A percentile compares a stretch with the other conserved stretches of the same genome.
Conservation (phyloP, 2,888 invertebrate species). For the Tachina grossa region DNA sequence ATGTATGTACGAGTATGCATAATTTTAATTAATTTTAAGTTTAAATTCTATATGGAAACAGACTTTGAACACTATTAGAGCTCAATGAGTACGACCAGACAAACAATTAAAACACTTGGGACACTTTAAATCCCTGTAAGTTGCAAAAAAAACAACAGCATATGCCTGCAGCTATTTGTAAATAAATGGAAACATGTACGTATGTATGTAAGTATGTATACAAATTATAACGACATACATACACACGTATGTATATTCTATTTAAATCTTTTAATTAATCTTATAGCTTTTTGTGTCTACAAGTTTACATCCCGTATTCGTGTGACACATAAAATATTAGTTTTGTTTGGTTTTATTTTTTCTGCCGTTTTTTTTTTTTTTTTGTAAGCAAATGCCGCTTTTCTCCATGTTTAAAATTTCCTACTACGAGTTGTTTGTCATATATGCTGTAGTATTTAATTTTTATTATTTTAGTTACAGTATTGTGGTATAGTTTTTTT, state of each 20-base stretch:
- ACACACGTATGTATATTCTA: background rate
- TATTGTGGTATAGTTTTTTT: constrained; percentile 37
- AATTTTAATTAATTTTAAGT: constrained; percentile 33
- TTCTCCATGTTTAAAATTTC: constrained; percentile 36
- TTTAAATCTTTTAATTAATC: constrained; percentile 52
- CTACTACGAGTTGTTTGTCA: constrained; percentile 36
- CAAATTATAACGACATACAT: no score
- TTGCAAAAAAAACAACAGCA: background rate
- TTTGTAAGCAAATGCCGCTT: constrained; percentile 40
- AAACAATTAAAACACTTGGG: constrained; percentile 42
- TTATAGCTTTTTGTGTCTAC: constrained; percentile 34
- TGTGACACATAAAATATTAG: constrained; percentile 43
- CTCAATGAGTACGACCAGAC: background rate
- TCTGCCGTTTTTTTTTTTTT: background rate
- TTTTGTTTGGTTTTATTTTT: background rate
- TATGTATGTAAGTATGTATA: background rate
- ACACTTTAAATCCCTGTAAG: constrained; percentile 17
- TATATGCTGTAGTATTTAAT: constrained; percentile 6
- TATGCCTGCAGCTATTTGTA: background rate
- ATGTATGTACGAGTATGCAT: background rate
- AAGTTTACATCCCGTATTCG: constrained; percentile 46
- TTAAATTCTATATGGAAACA: constrained; percentile 12
- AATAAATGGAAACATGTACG: background rate
- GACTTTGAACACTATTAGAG: background rate
- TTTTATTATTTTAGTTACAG: constrained; percentile 43